These are phyloP conservation scores for Camponotus pennsylvanicus DNA, from an alignment of 1,140 invertebrate species.

Conservation along the genomic window DNA sequence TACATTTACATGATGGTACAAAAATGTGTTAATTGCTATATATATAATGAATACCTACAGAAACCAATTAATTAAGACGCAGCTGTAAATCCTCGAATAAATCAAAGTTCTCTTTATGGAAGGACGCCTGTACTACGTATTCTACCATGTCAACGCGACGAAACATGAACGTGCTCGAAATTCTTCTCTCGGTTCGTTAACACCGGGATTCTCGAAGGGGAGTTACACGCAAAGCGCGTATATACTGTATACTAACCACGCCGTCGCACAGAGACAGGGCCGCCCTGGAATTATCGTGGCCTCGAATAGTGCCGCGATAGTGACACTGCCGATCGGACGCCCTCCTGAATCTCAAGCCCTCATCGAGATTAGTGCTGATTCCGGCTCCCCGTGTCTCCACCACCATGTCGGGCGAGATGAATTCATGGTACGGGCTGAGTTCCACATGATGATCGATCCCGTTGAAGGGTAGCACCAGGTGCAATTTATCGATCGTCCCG, in stretches of 20 bases:
- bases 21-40: not conserved
- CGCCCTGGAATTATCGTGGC: constrained; percentile 85
- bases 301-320: constrained; percentile 86
- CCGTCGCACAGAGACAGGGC: constrained; percentile 89
- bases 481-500: constrained; percentile 79
- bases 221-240: not conserved
- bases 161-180: not conserved
- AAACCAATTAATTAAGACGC: constrained; percentile 1
- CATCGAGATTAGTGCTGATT: constrained; percentile 72
- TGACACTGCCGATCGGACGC: constrained; percentile 85
- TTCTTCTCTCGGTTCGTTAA: constrained; percentile 21
- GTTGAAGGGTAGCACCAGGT: constrained; percentile 86
- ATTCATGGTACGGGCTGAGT: constrained; percentile 86
- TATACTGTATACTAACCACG: constrained; percentile 85
- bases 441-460: constrained; percentile 85
- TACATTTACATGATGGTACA: not conserved
- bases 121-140: not conserved
- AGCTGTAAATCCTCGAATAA: not conserved
- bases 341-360: constrained; percentile 73
- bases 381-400: constrained; percentile 85
- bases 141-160: not conserved
- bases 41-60: not conserved
- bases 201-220: not conserved
- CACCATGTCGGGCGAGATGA: constrained; percentile 87
- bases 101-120: not conserved